phyloP scores from a whole-genome alignment of 2,888 invertebrate genomes.

The Rotaria macrura region DNA sequence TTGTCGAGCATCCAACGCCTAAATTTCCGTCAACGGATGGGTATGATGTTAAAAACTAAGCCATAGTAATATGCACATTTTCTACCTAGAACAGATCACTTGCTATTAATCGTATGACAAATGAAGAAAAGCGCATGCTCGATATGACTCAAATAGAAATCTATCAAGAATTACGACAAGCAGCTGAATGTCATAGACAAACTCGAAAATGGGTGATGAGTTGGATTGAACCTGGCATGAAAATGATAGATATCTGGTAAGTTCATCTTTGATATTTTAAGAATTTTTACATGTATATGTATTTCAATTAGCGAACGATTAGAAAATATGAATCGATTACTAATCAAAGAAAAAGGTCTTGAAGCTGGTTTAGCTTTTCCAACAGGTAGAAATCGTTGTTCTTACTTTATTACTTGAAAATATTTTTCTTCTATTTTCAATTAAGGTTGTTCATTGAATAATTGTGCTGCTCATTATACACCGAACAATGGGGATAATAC shows the following conservation, averaged over 20 bases:
- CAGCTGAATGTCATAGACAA: slow-evolving; percentile 94
- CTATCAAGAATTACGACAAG: slow-evolving; percentile 83
- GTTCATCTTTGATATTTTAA: slow-evolving; percentile 19
- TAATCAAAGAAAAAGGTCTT: slow-evolving; percentile 86
- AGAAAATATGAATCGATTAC: slow-evolving; percentile 75
- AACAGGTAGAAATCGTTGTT: slow-evolving; percentile 60
- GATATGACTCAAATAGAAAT: slow-evolving; percentile 82
- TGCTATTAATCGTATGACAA: slow-evolving; percentile 65
- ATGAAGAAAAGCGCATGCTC: slow-evolving; percentile 65
- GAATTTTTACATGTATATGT: too few species aligned
- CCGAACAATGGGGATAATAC: slow-evolving; percentile 95
- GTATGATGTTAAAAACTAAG: not conserved
- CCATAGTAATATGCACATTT: too few species aligned
- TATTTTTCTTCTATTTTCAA: too few species aligned
- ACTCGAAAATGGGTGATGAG: slow-evolving; percentile 79
- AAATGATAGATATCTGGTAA: slow-evolving; percentile 88
- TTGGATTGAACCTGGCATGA: slow-evolving; percentile 95
- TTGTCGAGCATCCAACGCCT: slow-evolving; percentile 67
- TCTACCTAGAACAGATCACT: not conserved
- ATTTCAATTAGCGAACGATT: slow-evolving; percentile 76
- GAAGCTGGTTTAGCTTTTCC: slow-evolving; percentile 79
- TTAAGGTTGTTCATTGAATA: slow-evolving; percentile 73
- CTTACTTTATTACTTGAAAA: too few species aligned
- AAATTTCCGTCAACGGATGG: slow-evolving; percentile 55
- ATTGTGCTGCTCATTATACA: slow-evolving; percentile 98